Evolutionary conservation across 2,797 vertebrate genomes (phyloP).

Genomic region (Falco rusticolus): DNA sequence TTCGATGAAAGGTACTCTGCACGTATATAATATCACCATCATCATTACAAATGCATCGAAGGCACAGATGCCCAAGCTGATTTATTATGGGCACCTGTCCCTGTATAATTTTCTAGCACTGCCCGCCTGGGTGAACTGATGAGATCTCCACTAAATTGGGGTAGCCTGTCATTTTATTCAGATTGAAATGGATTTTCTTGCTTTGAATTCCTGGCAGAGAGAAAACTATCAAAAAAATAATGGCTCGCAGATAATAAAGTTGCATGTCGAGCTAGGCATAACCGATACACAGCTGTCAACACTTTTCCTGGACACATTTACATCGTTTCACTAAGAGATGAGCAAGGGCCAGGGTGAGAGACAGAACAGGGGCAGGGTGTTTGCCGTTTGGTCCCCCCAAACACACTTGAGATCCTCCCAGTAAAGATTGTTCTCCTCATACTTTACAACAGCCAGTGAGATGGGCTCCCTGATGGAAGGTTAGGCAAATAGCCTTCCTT

Average conservation of each 20-base stretch:
- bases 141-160: background rate
- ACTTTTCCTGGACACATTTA: background rate
- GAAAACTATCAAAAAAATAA: conserved; percentile 37
- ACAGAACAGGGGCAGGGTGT: background rate
- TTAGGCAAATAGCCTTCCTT: background rate
- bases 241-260: background rate
- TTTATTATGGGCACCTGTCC: conserved; percentile 24
- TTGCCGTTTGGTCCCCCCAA: background rate
- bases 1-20: background rate
- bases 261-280: background rate
- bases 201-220: conserved; percentile 30
- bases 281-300: conserved; percentile 1
- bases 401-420: background rate
- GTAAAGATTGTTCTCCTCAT: background rate
- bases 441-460: background rate
- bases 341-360: background rate
- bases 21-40: background rate
- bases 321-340: background rate
- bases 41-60: background rate
- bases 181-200: conserved; percentile 47
- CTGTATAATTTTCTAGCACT: conserved; percentile 23
- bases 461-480: background rate
- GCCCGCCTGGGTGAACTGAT: conserved; percentile 17
- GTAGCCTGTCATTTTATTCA: conserved; percentile 12
- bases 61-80: background rate